phyloP scores from a whole-genome alignment of 2,113 vertebrate genomes.

The Anser brachyrhynchus region DNA sequence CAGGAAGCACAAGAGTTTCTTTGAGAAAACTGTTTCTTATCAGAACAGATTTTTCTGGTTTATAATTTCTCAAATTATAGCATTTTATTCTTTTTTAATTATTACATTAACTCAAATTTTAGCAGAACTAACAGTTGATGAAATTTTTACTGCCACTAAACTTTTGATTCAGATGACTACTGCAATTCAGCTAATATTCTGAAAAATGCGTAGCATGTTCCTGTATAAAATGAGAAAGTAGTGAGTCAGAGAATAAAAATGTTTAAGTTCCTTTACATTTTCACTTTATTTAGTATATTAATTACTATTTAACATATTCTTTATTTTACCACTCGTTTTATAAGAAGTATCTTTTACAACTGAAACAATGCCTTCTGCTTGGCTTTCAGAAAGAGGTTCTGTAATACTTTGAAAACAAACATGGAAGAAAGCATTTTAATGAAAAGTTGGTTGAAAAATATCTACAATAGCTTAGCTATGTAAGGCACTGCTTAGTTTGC shows the following conservation, averaged over 20 bases:
- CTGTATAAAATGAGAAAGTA: background rate
- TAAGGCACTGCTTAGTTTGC: background rate
- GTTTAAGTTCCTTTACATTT: background rate
- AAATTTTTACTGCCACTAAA: background rate
- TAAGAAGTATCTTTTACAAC: background rate
- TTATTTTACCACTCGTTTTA: background rate
- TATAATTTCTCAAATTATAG: background rate
- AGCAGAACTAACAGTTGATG: background rate
- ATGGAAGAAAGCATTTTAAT: constrained; percentile 20
- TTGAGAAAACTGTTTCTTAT: background rate
- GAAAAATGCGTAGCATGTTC: background rate
- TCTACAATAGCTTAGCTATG: background rate
- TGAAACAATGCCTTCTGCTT: background rate
- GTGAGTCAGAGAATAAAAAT: background rate
- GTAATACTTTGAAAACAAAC: constrained; percentile 16
- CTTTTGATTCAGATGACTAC: background rate
- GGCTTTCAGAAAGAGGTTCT: constrained; percentile 2
- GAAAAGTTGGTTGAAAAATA: constrained; percentile 13
- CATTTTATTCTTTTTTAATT: background rate
- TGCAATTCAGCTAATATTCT: background rate
- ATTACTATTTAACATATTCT: background rate
- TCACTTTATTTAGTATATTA: constrained; percentile 4
- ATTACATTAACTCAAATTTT: background rate
- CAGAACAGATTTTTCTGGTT: background rate
- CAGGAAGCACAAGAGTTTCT: background rate